Percentiles rank a stretch among this genome's conserved stretches.
These are phyloP conservation scores for Spodoptera frugiperda DNA, from an alignment of 1,140 invertebrate species.

Conservation along the genomic window DNA sequence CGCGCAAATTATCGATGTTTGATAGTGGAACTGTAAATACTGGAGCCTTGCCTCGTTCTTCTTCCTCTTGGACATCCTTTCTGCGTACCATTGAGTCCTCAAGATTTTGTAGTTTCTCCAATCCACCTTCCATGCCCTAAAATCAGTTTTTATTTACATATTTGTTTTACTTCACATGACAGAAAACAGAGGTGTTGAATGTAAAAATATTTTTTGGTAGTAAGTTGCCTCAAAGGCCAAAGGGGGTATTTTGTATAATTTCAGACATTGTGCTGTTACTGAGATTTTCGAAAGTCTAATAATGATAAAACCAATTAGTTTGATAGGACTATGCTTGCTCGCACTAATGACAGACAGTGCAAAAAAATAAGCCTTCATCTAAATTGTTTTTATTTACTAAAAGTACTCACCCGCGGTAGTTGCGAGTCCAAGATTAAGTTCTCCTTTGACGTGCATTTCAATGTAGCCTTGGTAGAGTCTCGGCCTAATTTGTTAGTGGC, in stretches of 20 bases:
- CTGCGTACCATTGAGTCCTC: conserved; percentile 94
- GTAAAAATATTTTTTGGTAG: too few species aligned
- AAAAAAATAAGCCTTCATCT: too few species aligned
- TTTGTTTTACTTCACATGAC: too few species aligned
- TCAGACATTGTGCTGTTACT: too few species aligned
- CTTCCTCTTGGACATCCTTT: conserved; percentile 89
- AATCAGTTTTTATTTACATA: conserved; percentile 50
- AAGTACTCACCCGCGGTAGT: conserved; percentile 91
- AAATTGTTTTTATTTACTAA: background rate
- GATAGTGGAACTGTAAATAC: conserved; percentile 96
- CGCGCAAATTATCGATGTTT: conserved; percentile 94
- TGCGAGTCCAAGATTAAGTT: conserved; percentile 98
- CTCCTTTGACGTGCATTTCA: conserved; percentile 95
- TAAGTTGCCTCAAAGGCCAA: too few species aligned
- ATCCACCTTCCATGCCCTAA: conserved; percentile 96
- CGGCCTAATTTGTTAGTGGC: conserved; percentile 97
- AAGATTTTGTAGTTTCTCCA: conserved; percentile 96
- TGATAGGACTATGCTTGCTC: too few species aligned
- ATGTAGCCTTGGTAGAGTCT: conserved; percentile 93
- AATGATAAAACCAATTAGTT: too few species aligned
- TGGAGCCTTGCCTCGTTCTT: conserved; percentile 93
- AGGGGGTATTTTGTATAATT: too few species aligned
- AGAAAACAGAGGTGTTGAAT: too few species aligned
- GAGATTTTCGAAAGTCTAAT: too few species aligned
- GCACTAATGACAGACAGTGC: too few species aligned